phyloP scores from a whole-genome alignment of 1,140 invertebrate species.

The Pogonomyrmex barbatus region DNA sequence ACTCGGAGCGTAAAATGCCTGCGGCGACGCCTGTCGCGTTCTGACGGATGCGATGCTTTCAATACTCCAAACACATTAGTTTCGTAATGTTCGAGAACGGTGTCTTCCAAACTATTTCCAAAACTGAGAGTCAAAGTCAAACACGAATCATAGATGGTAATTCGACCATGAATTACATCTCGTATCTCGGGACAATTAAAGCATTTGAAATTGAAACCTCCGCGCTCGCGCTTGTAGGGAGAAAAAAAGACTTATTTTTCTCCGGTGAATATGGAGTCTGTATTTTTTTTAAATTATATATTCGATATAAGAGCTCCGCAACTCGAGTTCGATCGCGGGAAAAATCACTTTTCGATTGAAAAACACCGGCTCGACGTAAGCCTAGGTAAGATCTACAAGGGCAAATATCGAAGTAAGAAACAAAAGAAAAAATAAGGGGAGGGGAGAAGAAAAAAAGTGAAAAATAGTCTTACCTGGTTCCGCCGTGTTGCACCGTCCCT shows the following conservation, averaged over 20 bases:
- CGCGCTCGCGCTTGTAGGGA: neutral
- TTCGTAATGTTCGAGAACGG: constrained; percentile 39
- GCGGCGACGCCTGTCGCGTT: neutral
- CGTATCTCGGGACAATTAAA: neutral
- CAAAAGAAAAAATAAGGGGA: constrained; percentile 30
- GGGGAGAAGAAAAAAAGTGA: neutral
- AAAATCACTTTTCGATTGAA: constrained; percentile 6
- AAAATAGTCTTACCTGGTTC: constrained; percentile 72
- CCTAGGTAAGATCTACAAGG: constrained; percentile 31
- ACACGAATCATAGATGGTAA: neutral
- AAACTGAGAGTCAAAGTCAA: neutral
- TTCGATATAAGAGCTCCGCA: neutral
- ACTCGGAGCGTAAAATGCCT: constrained; percentile 5
- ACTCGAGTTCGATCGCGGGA: neutral
- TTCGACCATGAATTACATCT: too few relatives aligned
- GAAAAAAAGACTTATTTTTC: neutral
- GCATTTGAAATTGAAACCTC: neutral
- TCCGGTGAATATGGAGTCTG: too few relatives aligned
- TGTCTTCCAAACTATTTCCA: constrained; percentile 58
- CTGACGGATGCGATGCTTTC: constrained; percentile 51
- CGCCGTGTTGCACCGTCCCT: constrained; percentile 28
- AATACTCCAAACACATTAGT: constrained; percentile 56
- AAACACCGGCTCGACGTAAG: constrained; percentile 47
- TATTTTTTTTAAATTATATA: neutral
- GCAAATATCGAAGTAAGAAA: constrained; percentile 36